Base-by-base conservation (phyloP, 2,113 vertebrate species). In the Willisornis vidua region DNA sequence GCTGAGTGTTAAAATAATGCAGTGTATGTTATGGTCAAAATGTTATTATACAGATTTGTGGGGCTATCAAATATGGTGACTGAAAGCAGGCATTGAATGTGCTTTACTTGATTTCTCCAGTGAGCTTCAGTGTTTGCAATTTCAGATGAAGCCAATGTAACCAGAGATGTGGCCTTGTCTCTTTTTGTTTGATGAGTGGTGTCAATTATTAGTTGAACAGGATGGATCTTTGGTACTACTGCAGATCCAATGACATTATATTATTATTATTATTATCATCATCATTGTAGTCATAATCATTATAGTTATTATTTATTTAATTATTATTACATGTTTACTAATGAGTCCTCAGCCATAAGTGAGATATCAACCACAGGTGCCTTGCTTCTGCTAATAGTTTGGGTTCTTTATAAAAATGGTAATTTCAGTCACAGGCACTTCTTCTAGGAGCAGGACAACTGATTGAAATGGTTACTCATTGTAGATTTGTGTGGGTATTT, bases 11-110 rank as follows among this genome's bases (percentile, higher is more conserved):
- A 82, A 96, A 89, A 75, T 31, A 73, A 55, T 57, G 62, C 45
- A 61, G 54, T 66, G 68, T 92, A 89, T 88, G 94, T 96, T 93
- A 94, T 85, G 45, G 76, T 79, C 46, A 89, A 95, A 94, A 95
- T 70, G 62, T 85, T 90, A 54, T 87, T 84, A 87, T 46, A 54
- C 9, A 78, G 73, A 96, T 89, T 79, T 94, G 94, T 94, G 89
- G 41, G 28, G 13, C 46, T 93, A 58, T 93, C 90, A 93, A 12
- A 88, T 49, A 28, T 62, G 29, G 72, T 89, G 76, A 81, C 70
- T 89, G 70, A 90, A 96, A 70, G 68, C 43, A 78, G 58, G 10
- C 2, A 8, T 31, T 68, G 81, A 87, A 68, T 37, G 31, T 9
- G 3, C 80, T 83, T 83, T 22, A 43, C 33, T 26, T 88, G 67